Percentiles rank a stretch among this genome's conserved stretches.
These are phyloP conservation scores for Scarus forsteni DNA, from an alignment of 2,797 vertebrate genomes.

Conservation along the genomic window DNA sequence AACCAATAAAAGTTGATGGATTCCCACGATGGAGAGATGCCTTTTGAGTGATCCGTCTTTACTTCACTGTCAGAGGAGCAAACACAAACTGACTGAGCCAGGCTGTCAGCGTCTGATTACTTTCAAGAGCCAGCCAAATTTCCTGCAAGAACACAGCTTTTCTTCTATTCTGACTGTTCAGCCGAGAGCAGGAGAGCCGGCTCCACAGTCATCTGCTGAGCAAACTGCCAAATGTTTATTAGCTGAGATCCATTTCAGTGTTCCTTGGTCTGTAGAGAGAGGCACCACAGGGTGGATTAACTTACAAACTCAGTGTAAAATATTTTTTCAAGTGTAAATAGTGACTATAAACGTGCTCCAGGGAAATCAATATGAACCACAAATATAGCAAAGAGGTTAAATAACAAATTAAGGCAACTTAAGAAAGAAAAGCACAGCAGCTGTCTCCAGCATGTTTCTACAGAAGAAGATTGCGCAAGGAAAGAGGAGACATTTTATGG, in stretches of 20 bases:
- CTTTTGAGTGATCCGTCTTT: conserved; percentile 55
- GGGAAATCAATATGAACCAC: background rate
- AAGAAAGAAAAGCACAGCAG: too few species aligned
- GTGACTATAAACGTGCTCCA: background rate
- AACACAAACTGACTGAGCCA: conserved; percentile 42
- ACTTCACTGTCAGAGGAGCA: conserved; percentile 34
- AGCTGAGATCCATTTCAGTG: conserved; percentile 30
- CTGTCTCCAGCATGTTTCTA: too few species aligned
- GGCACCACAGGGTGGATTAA: background rate
- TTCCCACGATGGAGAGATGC: conserved; percentile 33
- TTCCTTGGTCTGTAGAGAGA: conserved; percentile 1
- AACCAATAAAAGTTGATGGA: conserved; percentile 62
- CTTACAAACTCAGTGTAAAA: background rate
- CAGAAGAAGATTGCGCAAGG: too few species aligned
- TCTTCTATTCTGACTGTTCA: conserved; percentile 30
- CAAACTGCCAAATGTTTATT: conserved; percentile 36
- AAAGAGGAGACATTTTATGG: too few species aligned
- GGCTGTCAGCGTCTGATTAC: conserved; percentile 35
- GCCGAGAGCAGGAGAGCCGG: background rate
- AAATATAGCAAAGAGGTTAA: too few species aligned
- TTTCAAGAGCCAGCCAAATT: conserved; percentile 45
- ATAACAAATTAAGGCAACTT: too few species aligned
- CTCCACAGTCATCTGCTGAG: conserved; percentile 24
- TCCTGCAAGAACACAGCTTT: conserved; percentile 34
- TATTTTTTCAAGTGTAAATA: background rate